Evolutionary conservation across 2,113 vertebrate genomes (phyloP), one percentile per base, ranked within the genome.

Genomic region (Mastomys coucha): DNA sequence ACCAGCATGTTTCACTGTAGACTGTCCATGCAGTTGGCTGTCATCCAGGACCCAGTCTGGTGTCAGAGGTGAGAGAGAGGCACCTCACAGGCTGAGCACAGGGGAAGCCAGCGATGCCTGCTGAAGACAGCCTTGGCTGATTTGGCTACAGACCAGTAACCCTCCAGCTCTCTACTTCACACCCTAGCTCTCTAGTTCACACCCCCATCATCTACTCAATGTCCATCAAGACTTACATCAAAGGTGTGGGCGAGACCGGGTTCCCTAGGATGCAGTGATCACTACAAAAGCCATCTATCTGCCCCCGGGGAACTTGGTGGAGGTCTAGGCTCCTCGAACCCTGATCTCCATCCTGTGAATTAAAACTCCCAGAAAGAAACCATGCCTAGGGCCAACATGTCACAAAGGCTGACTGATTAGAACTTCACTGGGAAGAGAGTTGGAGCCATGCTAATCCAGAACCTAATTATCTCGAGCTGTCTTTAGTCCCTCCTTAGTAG

Each of bases 261-360:
- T 22, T 69, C 4, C n/a, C 0, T 9, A 1, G 1, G 26, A n/a
- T 4, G 3, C 19, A 2, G 4, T 7, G 0, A 39, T 75, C 63
- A 28, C 81, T 3, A 1, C 1, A 7, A 45, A 39, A 22, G 5
- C 1, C 2, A 1, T 24, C 82, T 78, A 19, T 53, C 77, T 80
- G 28, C 31, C 1, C 53, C 31, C 3, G 14, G 24, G 65, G 63
- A 28, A 49, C 10, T 17, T 51, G 31, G 10, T 45, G 22, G n/a
- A 13, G 3, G 19, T 24, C 58, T 72, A 63, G 36, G 63, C 33
- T 76, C 26, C 33, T 26, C 2, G 0, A 28, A 60, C 24, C 92
- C 65, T 31, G 36, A 63, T 24, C 20, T 51, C 28, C 7, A 33
- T 33, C 14, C 45, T 49, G 49, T 17, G 20, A 81, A 81, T 33